These are phyloP conservation scores for Cetonia aurata DNA, from an alignment of 2,888 invertebrate genomes.

Conservation along the genomic window DNA sequence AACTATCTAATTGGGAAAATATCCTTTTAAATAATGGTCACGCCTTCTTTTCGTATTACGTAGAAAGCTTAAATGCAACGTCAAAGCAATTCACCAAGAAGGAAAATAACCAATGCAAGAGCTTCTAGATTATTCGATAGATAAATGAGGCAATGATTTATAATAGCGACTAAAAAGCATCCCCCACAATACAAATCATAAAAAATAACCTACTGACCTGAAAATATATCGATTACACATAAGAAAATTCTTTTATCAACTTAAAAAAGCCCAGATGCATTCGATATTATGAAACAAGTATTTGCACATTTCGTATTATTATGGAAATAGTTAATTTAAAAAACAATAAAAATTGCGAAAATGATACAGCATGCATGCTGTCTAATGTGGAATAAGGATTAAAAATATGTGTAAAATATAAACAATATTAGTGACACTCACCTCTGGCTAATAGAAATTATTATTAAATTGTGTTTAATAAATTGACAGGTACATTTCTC, in stretches of 20 bases:
- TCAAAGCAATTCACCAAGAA: not conserved
- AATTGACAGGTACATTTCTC: slow-evolving; percentile 28
- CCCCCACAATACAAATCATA: slow-evolving; percentile 4
- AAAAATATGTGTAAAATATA: not conserved
- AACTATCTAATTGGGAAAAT: no score
- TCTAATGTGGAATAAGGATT: not conserved
- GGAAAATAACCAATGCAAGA: no score
- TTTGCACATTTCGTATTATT: no score
- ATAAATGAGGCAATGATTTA: not conserved
- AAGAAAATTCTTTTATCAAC: not conserved
- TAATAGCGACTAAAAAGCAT: slow-evolving; percentile 2
- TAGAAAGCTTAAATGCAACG: slow-evolving; percentile 6
- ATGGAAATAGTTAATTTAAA: no score
- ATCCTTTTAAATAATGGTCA: no score
- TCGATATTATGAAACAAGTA: no score
- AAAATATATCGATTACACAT: slow-evolving; percentile 47
- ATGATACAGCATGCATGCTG: not conserved
- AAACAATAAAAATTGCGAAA: no score
- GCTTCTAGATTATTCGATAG: no score
- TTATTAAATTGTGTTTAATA: slow-evolving; percentile 26
- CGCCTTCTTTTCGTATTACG: slow-evolving; percentile 7
- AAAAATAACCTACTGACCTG: slow-evolving; percentile 41
- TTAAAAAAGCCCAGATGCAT: not conserved
- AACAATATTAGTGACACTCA: slow-evolving; percentile 18
- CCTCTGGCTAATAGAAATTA: slow-evolving; percentile 10